Conservation (phyloP, 2,888 invertebrate species). For the Eupithecia tripunctaria region DNA sequence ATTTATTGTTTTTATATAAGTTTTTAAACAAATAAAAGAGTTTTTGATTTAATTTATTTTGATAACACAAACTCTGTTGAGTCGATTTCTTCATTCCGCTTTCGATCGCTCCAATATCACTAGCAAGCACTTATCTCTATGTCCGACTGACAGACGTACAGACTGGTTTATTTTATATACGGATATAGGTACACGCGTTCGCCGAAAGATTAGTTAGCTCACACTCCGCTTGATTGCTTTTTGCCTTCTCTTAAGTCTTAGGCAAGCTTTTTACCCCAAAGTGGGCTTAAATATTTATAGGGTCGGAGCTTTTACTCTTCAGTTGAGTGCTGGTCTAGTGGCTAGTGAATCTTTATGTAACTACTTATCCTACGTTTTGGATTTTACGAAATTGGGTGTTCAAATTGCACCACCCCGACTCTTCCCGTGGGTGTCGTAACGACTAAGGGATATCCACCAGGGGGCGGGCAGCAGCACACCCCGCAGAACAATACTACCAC, state of each 20-base stretch:
- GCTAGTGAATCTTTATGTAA: conserved; percentile 12
- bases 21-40: too few species aligned
- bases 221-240: conserved; percentile 49
- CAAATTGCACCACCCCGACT: too few species aligned
- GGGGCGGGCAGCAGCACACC: too few species aligned
- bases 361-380: not conserved
- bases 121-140: conserved; percentile 38
- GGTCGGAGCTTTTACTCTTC: conserved; percentile 13
- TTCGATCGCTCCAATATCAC: not conserved
- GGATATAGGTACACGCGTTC: conserved; percentile 40
- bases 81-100: not conserved
- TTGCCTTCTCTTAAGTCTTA: conserved; percentile 33
- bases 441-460: too few species aligned
- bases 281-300: conserved; percentile 26
- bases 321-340: conserved; percentile 10
- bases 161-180: conserved; percentile 39
- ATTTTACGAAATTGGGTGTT: not conserved
- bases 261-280: conserved; percentile 26
- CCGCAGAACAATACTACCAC: too few species aligned
- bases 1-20: too few species aligned
- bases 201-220: conserved; percentile 52
- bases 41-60: not conserved
- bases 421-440: too few species aligned
- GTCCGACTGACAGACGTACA: conserved; percentile 40
- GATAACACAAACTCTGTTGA: not conserved